Conservation (phyloP, 2,113 vertebrate species). For the Ondatra zibethicus region DNA sequence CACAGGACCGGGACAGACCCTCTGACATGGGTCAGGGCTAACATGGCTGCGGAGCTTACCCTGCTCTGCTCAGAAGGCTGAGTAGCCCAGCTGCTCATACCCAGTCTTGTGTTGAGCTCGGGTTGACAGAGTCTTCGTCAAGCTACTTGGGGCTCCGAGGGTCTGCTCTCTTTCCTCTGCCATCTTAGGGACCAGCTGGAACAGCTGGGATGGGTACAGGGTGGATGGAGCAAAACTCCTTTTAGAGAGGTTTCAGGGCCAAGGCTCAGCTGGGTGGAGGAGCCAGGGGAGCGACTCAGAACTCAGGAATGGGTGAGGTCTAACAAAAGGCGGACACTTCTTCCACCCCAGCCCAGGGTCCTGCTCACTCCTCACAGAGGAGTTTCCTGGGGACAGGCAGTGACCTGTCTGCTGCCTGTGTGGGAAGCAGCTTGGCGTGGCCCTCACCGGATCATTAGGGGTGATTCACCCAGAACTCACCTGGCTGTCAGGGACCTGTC, state of each 20-base stretch:
- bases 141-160: background rate
- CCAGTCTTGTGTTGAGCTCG: background rate
- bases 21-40: background rate
- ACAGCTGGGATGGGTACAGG: slow-evolving; percentile 14
- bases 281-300: slow-evolving; percentile 61
- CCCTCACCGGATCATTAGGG: slow-evolving; percentile 66
- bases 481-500: slow-evolving; percentile 67
- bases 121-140: background rate
- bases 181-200: background rate
- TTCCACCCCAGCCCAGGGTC: slow-evolving; percentile 63
- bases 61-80: too few species aligned
- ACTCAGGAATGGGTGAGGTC: slow-evolving; percentile 73
- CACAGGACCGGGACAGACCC: background rate
- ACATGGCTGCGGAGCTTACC: background rate
- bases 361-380: slow-evolving; percentile 18
- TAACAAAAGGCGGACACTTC: background rate
- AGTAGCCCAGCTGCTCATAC: background rate
- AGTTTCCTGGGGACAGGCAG: slow-evolving; percentile 76
- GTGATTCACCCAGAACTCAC: slow-evolving; percentile 80
- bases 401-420: slow-evolving; percentile 76
- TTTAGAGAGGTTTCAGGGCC: slow-evolving; percentile 55
- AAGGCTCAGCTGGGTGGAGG: slow-evolving; percentile 28
- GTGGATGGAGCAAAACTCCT: slow-evolving; percentile 55
- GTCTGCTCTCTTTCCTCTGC: background rate
- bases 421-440: slow-evolving; percentile 76